Evolutionary conservation across 2,888 invertebrate species (phyloP).

Genomic region (Caenorhabditis imperialis): DNA sequence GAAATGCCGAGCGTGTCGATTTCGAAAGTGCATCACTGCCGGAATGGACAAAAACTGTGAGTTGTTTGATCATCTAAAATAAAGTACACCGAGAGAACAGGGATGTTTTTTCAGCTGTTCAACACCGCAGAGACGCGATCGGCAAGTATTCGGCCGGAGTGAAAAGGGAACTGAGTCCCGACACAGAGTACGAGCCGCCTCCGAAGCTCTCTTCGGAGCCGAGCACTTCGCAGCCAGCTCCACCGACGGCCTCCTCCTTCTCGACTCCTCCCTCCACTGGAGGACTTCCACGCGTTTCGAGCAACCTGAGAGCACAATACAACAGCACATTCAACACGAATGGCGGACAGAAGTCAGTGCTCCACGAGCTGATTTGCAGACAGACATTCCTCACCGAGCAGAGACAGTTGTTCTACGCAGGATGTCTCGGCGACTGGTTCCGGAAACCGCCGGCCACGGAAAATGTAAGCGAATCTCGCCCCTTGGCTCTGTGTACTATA

Average conservation of each 20-base stretch:
- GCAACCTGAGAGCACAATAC: constrained; percentile 10
- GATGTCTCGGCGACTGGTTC: constrained; percentile 46
- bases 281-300: constrained; percentile 20
- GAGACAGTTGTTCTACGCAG: constrained; percentile 58
- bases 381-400: constrained; percentile 48
- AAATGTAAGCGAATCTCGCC: constrained; percentile 11
- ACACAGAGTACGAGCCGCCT: constrained; percentile 38
- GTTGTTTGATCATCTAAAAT: constrained; percentile 28
- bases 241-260: background rate
- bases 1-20: constrained; percentile 74
- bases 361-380: constrained; percentile 54
- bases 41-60: constrained; percentile 73
- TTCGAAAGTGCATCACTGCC: constrained; percentile 67
- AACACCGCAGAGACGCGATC: constrained; percentile 74
- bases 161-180: constrained; percentile 59
- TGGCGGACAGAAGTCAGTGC: constrained; percentile 41
- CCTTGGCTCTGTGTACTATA: background rate
- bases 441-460: constrained; percentile 24
- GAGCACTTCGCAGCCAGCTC: constrained; percentile 18
- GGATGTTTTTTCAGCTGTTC: constrained; percentile 65
- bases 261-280: background rate
- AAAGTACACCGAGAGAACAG: constrained; percentile 6
- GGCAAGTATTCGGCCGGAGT: constrained; percentile 71
- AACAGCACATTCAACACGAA: constrained; percentile 3
- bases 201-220: constrained; percentile 26